These are phyloP conservation scores for Promerops cafer DNA, from an alignment of 2,113 vertebrate genomes.

Conservation along the genomic window DNA sequence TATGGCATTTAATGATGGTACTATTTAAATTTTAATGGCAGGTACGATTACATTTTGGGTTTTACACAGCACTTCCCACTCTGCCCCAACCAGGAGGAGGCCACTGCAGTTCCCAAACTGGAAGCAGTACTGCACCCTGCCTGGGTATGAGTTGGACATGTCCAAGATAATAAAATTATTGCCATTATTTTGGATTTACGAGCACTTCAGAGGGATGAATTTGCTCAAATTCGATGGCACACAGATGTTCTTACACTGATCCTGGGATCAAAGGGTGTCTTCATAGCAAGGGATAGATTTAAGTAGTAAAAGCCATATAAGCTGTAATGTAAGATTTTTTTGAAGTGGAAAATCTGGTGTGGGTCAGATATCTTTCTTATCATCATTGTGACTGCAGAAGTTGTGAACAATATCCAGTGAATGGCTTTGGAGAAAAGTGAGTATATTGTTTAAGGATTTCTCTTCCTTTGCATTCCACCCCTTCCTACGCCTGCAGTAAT, in stretches of 20 bases:
- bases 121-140: not conserved
- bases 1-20: not conserved
- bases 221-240: not conserved
- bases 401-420: not conserved
- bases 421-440: not conserved
- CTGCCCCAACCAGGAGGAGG: not conserved
- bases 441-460: not conserved
- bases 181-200: not conserved
- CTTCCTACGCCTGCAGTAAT: not conserved
- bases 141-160: fast-evolving
- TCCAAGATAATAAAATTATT: not conserved
- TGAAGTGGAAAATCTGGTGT: not conserved
- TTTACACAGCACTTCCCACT: not conserved
- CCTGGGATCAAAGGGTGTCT: not conserved
- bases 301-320: not conserved
- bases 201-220: not conserved
- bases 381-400: not conserved
- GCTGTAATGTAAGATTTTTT: not conserved
- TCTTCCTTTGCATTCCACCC: not conserved
- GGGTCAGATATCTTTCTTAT: not conserved
- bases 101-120: not conserved
- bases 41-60: not conserved
- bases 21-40: not conserved
- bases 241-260: not conserved
- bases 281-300: not conserved